phyloP scores from a whole-genome alignment of 2,797 vertebrate genomes.

The Lagorchestes hirsutus region DNA sequence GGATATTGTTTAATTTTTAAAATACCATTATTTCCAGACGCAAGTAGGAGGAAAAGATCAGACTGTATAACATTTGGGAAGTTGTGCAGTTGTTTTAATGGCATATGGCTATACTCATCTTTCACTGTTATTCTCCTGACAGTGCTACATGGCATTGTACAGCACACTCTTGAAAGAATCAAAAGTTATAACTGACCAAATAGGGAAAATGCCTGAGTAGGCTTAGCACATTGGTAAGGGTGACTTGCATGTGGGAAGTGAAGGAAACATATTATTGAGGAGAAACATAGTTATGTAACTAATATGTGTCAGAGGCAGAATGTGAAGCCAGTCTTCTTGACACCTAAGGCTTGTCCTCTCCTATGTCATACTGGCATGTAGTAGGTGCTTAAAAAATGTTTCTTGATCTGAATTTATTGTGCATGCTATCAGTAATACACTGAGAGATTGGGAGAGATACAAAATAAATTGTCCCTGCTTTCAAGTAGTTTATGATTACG shows the following conservation, averaged over 20 bases:
- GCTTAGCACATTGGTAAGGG: background rate
- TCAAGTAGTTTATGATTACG: background rate
- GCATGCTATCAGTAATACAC: no score
- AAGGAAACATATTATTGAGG: background rate
- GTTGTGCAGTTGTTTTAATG: background rate
- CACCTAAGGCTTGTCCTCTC: no score
- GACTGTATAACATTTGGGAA: background rate
- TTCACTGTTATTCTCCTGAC: background rate
- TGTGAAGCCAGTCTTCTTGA: no score
- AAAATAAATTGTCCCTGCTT: background rate
- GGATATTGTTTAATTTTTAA: constrained; percentile 27
- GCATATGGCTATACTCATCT: background rate
- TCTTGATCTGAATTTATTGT: no score
- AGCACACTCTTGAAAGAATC: background rate
- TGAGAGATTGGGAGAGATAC: background rate
- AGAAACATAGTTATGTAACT: background rate
- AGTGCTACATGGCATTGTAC: background rate
- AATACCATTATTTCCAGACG: background rate
- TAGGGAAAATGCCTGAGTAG: background rate
- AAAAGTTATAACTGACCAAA: background rate
- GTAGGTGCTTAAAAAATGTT: no score
- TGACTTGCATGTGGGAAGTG: background rate
- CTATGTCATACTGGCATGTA: no score
- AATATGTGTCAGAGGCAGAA: no score
- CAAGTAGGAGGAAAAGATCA: background rate